Conservation (phyloP, 2,113 vertebrate species). For the Ursus arctos region DNA sequence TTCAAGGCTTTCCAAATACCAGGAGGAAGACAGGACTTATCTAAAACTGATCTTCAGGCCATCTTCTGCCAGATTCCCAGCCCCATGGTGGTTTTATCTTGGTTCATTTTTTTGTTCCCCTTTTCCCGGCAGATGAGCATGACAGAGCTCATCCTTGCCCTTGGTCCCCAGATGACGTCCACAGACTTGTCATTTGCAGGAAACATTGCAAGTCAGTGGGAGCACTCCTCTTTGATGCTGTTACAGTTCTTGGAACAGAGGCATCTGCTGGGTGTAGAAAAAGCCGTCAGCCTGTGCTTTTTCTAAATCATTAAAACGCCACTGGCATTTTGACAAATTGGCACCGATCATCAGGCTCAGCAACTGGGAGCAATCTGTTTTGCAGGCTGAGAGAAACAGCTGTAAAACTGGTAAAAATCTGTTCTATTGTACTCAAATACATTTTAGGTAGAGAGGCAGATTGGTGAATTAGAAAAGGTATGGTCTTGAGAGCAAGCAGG, state of each 20-base stretch:
- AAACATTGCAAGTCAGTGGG: background rate
- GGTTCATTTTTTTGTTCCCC: background rate
- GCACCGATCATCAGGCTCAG: background rate
- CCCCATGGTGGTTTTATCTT: background rate
- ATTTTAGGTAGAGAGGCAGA: background rate
- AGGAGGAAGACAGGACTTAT: background rate
- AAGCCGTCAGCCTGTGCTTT: background rate
- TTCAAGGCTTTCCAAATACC: background rate
- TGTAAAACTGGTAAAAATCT: constrained; percentile 17
- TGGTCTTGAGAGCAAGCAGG: background rate
- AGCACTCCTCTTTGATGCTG: background rate
- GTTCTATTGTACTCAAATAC: background rate
- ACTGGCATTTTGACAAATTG: constrained; percentile 56
- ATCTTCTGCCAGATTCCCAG: background rate
- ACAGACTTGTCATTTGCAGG: background rate
- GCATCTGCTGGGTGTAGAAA: constrained; percentile 46
- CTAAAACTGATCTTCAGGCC: accelerated
- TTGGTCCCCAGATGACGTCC: background rate
- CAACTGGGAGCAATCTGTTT: constrained; percentile 45
- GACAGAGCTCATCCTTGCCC: background rate
- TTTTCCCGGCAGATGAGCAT: background rate
- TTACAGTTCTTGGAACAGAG: constrained; percentile 8
- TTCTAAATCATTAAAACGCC: constrained; percentile 20
- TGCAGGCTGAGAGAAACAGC: constrained; percentile 58
- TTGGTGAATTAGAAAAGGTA: background rate